Conservation (phyloP, 2,113 vertebrate species). For the Illadopsis cleaveri region DNA sequence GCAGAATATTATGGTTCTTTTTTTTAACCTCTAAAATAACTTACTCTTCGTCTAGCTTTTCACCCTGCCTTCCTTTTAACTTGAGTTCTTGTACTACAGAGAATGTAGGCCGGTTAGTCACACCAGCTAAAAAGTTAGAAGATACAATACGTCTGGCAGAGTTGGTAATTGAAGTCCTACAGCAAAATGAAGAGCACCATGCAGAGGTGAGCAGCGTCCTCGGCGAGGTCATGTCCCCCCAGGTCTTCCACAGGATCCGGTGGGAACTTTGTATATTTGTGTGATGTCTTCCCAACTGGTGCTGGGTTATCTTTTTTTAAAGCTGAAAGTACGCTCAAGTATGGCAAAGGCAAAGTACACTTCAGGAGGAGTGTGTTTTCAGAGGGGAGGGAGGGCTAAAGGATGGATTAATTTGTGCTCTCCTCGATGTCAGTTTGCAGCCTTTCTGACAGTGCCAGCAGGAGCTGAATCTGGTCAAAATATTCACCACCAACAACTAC, state of each 20-base stretch:
- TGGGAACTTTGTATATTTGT: background rate
- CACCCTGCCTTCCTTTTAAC: constrained; percentile 75
- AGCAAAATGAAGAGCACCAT: constrained; percentile 98
- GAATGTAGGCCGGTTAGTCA: constrained; percentile 97
- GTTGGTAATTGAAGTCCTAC: constrained; percentile 97
- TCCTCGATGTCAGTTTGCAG: background rate
- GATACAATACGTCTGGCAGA: constrained; percentile 96
- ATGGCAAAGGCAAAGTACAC: background rate
- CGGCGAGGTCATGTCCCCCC: background rate
- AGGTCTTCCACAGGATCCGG: background rate
- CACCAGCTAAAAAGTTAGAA: constrained; percentile 98
- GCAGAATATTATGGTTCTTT: constrained; percentile 52
- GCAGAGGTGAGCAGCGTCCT: constrained; percentile 87
- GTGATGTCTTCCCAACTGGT: background rate
- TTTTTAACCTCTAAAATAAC: constrained; percentile 64
- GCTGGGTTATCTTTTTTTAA: background rate
- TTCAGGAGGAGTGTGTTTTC: background rate
- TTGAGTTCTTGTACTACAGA: constrained; percentile 90
- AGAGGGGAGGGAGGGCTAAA: background rate
- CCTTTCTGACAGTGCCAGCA: background rate
- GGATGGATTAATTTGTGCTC: background rate
- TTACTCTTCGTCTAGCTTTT: constrained; percentile 59
- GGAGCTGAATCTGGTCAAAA: background rate
- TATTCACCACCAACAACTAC: background rate
- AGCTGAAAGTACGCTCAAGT: background rate